Percentiles rank a stretch among this genome's conserved stretches.
phyloP scores from a whole-genome alignment of 2,888 invertebrate species.

The Polymixis lichenea region DNA sequence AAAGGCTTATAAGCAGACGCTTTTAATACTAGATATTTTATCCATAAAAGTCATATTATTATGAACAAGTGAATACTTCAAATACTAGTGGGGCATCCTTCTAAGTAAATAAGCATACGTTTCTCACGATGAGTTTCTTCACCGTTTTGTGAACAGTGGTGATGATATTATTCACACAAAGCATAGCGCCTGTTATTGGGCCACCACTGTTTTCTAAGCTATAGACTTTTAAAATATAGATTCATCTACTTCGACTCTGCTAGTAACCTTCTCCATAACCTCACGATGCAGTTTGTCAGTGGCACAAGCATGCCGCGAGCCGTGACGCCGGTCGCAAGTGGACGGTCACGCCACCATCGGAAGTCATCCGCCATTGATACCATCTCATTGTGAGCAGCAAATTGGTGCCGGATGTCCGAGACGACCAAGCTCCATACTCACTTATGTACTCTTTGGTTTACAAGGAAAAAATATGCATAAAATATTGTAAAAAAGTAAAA shows the following conservation, averaged over 20 bases:
- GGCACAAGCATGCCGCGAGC: constrained; percentile 71
- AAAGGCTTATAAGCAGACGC: too few species aligned
- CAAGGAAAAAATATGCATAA: constrained; percentile 1
- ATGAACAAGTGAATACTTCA: too few species aligned
- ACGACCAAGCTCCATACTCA: constrained; percentile 70
- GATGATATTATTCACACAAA: too few species aligned
- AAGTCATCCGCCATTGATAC: constrained; percentile 89
- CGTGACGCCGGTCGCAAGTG: constrained; percentile 88
- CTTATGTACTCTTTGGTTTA: constrained; percentile 31
- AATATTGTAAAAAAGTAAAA: too few species aligned
- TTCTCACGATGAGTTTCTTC: too few species aligned
- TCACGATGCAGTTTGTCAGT: constrained; percentile 13
- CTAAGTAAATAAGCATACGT: too few species aligned
- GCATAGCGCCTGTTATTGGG: too few species aligned
- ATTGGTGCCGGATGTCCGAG: constrained; percentile 88
- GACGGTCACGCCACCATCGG: constrained; percentile 85
- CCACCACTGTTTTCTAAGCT: too few species aligned
- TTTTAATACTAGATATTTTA: not conserved
- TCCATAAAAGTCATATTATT: not conserved
- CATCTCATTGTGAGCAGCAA: constrained; percentile 88
- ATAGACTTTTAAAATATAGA: not conserved
- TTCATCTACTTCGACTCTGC: not conserved
- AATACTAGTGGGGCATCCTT: too few species aligned
- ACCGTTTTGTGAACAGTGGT: too few species aligned
- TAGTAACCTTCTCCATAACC: constrained; percentile 22